Evolutionary conservation across 2,797 vertebrate genomes (phyloP).

Genomic region (Poecilia velifera): DNA sequence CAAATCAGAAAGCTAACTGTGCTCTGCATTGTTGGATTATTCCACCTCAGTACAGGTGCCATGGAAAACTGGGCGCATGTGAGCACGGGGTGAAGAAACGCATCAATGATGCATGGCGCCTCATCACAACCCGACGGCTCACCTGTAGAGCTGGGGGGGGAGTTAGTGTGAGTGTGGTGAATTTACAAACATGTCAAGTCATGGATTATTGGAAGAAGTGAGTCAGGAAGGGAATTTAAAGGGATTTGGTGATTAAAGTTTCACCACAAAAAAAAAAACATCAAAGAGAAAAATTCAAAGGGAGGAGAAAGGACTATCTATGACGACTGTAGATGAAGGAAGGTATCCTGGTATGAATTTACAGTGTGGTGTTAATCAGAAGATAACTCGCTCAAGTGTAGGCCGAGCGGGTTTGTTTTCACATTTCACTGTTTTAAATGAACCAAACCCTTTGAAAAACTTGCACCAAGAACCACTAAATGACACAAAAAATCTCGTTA

Average conservation of each 20-base stretch:
- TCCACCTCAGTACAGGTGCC: constrained; percentile 26
- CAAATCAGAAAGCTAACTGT: constrained; percentile 46
- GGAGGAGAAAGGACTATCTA: background rate
- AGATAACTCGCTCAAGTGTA: background rate
- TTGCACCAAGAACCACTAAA: too few relatives aligned
- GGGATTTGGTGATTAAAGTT: background rate
- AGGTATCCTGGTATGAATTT: background rate
- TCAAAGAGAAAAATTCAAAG: background rate
- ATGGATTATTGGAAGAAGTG: background rate
- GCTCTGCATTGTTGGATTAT: constrained; percentile 56
- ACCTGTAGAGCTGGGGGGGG: constrained; percentile 20
- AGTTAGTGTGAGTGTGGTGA: background rate
- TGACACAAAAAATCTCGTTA: too few relatives aligned
- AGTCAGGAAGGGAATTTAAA: background rate
- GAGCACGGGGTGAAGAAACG: background rate
- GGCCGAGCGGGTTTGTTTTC: too few relatives aligned
- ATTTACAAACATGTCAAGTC: background rate
- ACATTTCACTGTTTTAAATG: background rate
- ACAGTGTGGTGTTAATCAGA: background rate
- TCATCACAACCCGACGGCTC: constrained; percentile 20
- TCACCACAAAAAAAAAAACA: background rate
- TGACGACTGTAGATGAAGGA: background rate
- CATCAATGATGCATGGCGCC: constrained; percentile 19
- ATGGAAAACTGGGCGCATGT: constrained; percentile 20
- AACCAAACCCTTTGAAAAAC: too few relatives aligned